Evolutionary conservation across 2,113 vertebrate species (phyloP).

Genomic region (Agelaius tricolor): DNA sequence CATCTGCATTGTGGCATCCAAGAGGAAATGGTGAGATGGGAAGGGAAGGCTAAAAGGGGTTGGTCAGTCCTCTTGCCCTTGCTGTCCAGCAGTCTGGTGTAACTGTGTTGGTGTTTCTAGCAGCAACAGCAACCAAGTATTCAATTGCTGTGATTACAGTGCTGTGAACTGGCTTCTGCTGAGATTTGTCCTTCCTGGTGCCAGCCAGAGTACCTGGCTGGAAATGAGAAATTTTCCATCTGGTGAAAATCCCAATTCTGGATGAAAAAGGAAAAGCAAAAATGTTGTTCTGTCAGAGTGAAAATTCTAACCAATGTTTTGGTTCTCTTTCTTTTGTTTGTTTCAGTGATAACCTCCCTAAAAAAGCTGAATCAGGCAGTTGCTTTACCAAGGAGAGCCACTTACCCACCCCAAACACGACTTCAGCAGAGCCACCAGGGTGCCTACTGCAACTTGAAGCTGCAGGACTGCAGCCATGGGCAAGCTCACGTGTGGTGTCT

Average conservation of each 20-base stretch:
- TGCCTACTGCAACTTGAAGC: neutral
- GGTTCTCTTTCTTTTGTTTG: neutral
- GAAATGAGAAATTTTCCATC: neutral
- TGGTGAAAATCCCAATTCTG: neutral
- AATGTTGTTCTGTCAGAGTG: neutral
- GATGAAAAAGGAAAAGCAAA: neutral
- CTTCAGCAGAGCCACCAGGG: neutral
- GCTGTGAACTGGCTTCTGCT: neutral
- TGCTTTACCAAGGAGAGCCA: neutral
- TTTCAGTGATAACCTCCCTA: neutral
- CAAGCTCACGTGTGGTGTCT: fast-evolving
- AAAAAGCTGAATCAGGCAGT: neutral
- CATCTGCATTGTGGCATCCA: neutral
- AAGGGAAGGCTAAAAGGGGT: neutral
- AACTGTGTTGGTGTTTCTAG: neutral
- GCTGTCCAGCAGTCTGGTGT: neutral
- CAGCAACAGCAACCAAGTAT: neutral
- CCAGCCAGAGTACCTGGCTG: neutral
- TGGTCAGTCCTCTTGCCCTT: neutral
- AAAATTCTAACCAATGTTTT: neutral
- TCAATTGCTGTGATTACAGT: neutral
- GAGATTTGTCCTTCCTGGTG: neutral
- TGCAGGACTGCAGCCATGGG: neutral
- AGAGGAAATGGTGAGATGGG: neutral
- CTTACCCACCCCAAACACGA: fast-evolving